Base-by-base conservation (phyloP, 2,797 vertebrate genomes). In the Dendrocincla fuliginosa region DNA sequence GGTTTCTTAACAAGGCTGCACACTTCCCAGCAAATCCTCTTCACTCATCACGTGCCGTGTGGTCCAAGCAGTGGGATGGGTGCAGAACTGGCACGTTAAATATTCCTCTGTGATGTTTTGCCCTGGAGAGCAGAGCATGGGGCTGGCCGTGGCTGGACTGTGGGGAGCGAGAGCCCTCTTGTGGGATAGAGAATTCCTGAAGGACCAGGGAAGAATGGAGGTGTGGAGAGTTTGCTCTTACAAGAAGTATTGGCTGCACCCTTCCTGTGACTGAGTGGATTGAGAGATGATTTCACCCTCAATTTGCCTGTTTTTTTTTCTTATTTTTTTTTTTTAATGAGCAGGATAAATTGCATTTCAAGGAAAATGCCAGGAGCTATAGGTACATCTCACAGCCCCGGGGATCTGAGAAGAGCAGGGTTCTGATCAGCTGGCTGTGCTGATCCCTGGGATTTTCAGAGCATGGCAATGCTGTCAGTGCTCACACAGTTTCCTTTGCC, bases 31-130 rank as follows among this genome's bases (percentile, higher is more conserved):
- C 6, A 67, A 30, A 35, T 22, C 37, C 35, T 46, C 30, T 25
- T 37, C 2, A 4, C 60, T 55, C 7, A 0, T 41, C 10, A 0
- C 32, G 0, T 2, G 27, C 74, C 0, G 0, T 1, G 1, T n/a
- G 47, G 35, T 39, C 22, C 2, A 19, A 46, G 67, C 53, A 8
- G 44, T 0, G 30, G n/a, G 53, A 5, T 17, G 57, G 24, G 15
- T 35, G 18, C 46, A 52, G 69, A 14, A 2, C 16, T 15, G 35
- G 12, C 19, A 2, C 0, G 0, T 3, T 23, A 10, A 10, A 2
- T 33, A 3, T 11, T 47, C 11, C 47, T 33, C 42, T 0, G 3
- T 6, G 42, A n/a, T 19, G 0, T 35, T 10, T 5, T 33, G 10
- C 5, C 35, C 24, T 3, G 2, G 18, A 11, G 55, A 59, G 41